Percentiles rank a stretch among this genome's conserved stretches.
Conservation (phyloP, 1,140 invertebrate species). For the Coptotermes formosanus region DNA sequence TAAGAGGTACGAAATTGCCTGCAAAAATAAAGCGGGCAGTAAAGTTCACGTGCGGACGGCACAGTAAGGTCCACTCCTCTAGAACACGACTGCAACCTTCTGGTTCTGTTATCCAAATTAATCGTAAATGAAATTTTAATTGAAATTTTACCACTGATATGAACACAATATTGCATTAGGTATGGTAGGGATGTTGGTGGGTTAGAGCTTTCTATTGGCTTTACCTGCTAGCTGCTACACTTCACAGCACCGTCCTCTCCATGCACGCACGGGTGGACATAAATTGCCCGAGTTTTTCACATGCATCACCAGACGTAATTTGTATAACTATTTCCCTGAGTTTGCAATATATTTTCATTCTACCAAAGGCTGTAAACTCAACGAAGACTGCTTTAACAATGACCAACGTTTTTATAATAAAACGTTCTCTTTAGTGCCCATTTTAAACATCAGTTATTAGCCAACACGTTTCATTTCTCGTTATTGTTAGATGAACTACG, state of each 20-base stretch:
- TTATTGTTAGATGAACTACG: too few species aligned
- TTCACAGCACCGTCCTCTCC: background rate
- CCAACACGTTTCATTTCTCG: too few species aligned
- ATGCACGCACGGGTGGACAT: background rate
- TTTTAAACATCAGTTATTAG: background rate
- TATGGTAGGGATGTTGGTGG: background rate
- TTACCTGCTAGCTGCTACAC: background rate
- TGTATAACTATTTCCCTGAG: background rate
- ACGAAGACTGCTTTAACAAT: background rate
- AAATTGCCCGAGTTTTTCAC: background rate
- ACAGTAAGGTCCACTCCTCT: background rate
- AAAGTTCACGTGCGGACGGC: background rate
- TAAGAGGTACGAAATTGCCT: too few species aligned
- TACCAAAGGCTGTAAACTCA: background rate
- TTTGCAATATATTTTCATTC: background rate
- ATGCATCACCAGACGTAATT: background rate
- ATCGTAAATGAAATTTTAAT: conserved; percentile 2
- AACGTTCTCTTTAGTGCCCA: background rate
- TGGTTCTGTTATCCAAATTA: background rate
- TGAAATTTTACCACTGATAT: background rate
- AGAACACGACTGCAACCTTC: background rate
- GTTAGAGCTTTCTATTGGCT: background rate
- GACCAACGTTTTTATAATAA: background rate
- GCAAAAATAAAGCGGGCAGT: too few species aligned
- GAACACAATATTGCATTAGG: background rate